These are phyloP conservation scores for Equus quagga DNA, from an alignment of 2,113 vertebrate species.

Conservation along the genomic window DNA sequence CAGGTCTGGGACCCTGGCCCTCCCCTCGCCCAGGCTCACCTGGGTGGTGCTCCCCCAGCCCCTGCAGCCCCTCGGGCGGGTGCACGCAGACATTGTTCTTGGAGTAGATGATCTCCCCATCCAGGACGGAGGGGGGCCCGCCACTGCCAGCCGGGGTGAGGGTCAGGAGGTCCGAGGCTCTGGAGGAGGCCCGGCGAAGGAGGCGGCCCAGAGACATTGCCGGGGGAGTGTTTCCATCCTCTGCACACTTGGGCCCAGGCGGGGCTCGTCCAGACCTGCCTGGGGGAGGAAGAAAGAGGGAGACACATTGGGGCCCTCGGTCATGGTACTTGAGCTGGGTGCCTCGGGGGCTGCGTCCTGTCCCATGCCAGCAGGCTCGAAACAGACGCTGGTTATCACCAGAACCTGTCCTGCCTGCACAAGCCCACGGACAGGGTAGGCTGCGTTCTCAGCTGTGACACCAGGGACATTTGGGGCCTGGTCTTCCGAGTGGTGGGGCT, in stretches of 20 bases:
- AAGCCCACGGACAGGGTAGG: rapidly evolving
- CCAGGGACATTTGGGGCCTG: rapidly evolving
- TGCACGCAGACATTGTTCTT: constrained; percentile 99
- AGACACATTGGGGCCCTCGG: rapidly evolving
- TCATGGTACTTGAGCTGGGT: rapidly evolving
- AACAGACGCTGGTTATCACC: rapidly evolving
- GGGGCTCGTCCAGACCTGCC: constrained; percentile 74
- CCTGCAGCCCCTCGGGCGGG: constrained; percentile 93
- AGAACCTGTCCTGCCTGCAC: rapidly evolving
- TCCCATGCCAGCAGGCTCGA: rapidly evolving
- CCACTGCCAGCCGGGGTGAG: constrained; percentile 86
- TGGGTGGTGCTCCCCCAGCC: constrained; percentile 95
- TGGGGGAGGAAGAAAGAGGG: background rate
- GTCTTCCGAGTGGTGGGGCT: rapidly evolving
- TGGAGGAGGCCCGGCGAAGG: constrained; percentile 97
- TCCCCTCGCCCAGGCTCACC: constrained; percentile 82
- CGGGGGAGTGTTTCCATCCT: constrained; percentile 93
- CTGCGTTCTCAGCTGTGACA: rapidly evolving
- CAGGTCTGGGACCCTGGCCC: background rate
- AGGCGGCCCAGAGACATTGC: constrained; percentile 99
- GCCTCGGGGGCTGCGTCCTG: background rate
- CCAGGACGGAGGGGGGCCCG: constrained; percentile 87
- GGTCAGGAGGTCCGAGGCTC: constrained; percentile 97
- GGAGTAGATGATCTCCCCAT: constrained; percentile 98
- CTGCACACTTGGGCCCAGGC: constrained; percentile 79